Percentiles rank a stretch among this genome's conserved stretches.
These are phyloP conservation scores for Thera obeliscata DNA, from an alignment of 2,888 invertebrate species.

Conservation along the genomic window DNA sequence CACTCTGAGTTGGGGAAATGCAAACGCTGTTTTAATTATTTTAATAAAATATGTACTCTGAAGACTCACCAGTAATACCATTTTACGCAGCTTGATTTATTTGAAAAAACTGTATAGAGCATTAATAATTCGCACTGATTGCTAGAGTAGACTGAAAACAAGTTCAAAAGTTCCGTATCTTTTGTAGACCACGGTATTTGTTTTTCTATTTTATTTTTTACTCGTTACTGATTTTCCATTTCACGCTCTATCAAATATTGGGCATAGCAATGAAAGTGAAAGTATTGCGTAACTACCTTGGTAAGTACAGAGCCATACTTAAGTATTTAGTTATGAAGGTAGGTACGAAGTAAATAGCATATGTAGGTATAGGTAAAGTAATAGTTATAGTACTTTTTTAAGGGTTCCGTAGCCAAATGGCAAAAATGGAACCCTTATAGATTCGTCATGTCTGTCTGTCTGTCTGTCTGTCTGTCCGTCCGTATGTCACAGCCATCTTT, in stretches of 20 bases:
- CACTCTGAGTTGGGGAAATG: too few species aligned
- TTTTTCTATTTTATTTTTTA: conserved; percentile 51
- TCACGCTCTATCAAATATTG: conserved; percentile 64
- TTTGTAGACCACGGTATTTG: conserved; percentile 62
- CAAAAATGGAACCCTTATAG: too few species aligned
- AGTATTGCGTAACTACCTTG: conserved; percentile 49
- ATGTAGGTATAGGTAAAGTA: too few species aligned
- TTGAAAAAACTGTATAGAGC: neutral
- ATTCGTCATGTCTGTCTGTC: too few species aligned
- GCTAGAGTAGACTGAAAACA: conserved; percentile 45
- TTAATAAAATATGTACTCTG: too few species aligned
- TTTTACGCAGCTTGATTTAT: conserved; percentile 23
- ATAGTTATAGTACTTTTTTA: too few species aligned
- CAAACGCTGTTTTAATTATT: too few species aligned
- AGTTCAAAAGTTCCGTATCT: conserved; percentile 45
- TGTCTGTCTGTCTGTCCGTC: too few species aligned
- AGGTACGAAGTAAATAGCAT: neutral
- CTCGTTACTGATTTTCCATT: conserved; percentile 63
- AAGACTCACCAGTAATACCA: conserved; percentile 50
- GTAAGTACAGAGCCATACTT: neutral
- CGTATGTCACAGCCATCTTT: too few species aligned
- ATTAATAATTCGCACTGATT: conserved; percentile 35
- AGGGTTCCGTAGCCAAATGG: too few species aligned
- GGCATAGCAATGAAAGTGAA: conserved; percentile 63
- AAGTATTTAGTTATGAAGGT: neutral